Base-by-base conservation (phyloP, 2,113 vertebrate species). In the Aegotheles bennettii region DNA sequence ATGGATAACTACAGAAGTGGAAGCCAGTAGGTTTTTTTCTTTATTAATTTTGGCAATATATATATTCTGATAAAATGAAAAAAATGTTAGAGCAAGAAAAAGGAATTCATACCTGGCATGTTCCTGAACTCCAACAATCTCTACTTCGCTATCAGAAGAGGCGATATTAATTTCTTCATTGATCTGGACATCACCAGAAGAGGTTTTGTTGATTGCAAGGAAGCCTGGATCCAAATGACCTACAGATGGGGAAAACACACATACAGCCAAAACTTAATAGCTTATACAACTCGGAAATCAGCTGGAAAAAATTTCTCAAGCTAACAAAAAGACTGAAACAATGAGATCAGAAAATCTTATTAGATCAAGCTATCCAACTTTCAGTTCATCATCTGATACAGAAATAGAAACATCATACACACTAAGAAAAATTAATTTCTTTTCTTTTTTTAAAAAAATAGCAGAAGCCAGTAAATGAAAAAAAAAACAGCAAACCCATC, bases 101-200 rank as follows among this genome's bases (percentile, higher is more conserved):
- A 45, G 14, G 9, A 90, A 88, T 38, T 29, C 13, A 78, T 98
- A 99, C 99, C 99, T 98, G 96, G 99, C 97, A 90, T 99, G 98
- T 96, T 99, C 99, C 91, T 99, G 99, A 96, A 99, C 99, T 53
- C 99, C 99, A 59, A 99, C 98, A 79, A 99, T 99, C 97, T 99
- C 99, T 96, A 99, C 99, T 97, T 99, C 99, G 0, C 99, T 99
- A 94, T 99, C 99, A 13, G 99, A 99, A 92, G 99, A 99, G 28
- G 98, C 97, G 35, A 99, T 98, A 80, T 98, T 98, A 93, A 99
- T 99, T 98, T 99, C 98, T 97, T 98, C 98, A 94, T 98, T 99
- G 96, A 97, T 97, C 67, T 98, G 98, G 79, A 96, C 96, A 64
- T 96, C 97, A 84, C 97, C 94, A 86, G 95, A 84, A 68, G 97